Conservation (phyloP, 2,113 vertebrate genomes). For the Nanorana parkeri region DNA sequence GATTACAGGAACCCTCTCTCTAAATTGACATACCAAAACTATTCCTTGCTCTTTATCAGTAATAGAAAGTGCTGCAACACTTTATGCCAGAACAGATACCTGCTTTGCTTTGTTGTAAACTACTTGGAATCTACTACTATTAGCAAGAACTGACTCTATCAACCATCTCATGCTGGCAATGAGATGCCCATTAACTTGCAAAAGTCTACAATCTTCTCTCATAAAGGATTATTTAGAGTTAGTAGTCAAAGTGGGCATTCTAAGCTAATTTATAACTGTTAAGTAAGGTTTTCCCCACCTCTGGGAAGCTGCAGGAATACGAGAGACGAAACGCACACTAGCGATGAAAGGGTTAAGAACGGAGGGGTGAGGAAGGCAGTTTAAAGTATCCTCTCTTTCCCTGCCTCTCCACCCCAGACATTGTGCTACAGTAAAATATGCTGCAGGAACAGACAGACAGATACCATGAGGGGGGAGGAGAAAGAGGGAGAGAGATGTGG, state of each 20-base stretch:
- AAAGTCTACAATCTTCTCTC: too few relatives aligned
- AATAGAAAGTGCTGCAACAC: too few relatives aligned
- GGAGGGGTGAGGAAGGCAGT: constrained; percentile 14
- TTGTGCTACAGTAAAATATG: constrained; percentile 38
- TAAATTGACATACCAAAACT: too few relatives aligned
- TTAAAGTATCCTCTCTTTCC: constrained; percentile 37
- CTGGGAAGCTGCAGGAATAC: constrained; percentile 1
- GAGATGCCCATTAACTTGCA: too few relatives aligned
- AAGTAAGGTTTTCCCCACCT: not conserved
- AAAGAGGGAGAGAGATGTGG: constrained; percentile 52
- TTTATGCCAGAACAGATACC: too few relatives aligned
- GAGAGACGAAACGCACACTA: not conserved
- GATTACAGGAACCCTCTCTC: too few relatives aligned
- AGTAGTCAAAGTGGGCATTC: not conserved
- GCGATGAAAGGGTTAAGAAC: constrained; percentile 19
- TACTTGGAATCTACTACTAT: too few relatives aligned
- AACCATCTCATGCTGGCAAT: too few relatives aligned
- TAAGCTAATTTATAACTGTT: too few relatives aligned
- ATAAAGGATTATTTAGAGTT: not conserved
- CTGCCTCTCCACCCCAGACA: constrained; percentile 43
- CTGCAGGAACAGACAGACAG: constrained; percentile 47
- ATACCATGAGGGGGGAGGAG: constrained; percentile 39
- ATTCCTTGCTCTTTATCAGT: too few relatives aligned
- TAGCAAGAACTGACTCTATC: too few relatives aligned
- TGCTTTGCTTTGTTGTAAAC: too few relatives aligned